Evolutionary conservation across 53 echinoderm and acorn worm species (phyloP).

Genomic region (Stichopus horrens): DNA sequence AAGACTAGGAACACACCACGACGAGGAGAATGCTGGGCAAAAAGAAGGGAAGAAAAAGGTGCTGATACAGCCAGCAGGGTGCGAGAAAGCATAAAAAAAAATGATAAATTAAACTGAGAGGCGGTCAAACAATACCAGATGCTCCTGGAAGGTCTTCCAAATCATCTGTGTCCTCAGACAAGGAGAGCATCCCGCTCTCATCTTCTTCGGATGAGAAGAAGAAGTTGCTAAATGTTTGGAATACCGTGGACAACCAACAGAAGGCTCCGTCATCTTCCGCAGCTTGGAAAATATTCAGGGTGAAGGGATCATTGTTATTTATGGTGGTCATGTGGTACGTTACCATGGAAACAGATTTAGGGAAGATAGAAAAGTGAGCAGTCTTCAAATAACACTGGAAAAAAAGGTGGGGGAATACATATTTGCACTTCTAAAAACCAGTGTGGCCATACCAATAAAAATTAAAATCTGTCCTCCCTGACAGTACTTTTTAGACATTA

Average conservation of each 20-base stretch:
- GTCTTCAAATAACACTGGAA: no score
- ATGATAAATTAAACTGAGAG: neutral
- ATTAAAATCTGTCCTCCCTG: no score
- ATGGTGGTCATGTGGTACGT: neutral
- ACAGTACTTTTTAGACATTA: no score
- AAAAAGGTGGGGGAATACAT: no score
- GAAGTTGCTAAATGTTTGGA: constrained; percentile 36
- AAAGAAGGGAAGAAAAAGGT: constrained; percentile 11
- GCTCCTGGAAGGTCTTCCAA: constrained; percentile 24
- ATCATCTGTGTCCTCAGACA: constrained; percentile 32
- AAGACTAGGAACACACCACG: neutral
- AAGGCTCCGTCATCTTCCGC: constrained; percentile 36
- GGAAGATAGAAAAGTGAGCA: neutral
- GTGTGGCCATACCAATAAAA: no score
- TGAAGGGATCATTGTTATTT: constrained; percentile 33
- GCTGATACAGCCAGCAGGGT: constrained; percentile 41
- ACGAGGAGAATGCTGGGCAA: neutral
- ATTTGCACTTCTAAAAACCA: no score
- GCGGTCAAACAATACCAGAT: constrained; percentile 31
- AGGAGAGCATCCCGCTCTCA: constrained; percentile 32
- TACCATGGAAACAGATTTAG: neutral
- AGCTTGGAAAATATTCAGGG: constrained; percentile 47
- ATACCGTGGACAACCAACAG: constrained; percentile 43
- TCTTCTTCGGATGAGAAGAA: constrained; percentile 36
- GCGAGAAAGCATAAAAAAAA: constrained; percentile 33